phyloP scores from a whole-genome alignment of 2,113 vertebrate genomes.

The Tachysurus vachellii region DNA sequence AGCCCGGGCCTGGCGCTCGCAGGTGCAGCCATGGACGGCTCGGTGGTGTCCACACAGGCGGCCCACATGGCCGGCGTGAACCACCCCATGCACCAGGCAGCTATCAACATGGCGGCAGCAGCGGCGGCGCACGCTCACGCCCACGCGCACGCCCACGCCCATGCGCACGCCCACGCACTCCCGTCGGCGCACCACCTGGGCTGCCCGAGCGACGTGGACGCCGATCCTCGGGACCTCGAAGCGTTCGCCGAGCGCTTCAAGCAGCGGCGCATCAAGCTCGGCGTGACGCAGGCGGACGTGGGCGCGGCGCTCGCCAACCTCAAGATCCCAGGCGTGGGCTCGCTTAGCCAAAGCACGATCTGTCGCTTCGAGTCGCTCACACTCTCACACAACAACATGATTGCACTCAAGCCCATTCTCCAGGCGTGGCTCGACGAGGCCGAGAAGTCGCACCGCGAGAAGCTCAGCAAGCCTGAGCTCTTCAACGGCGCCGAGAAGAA shows the following conservation, averaged over 20 bases:
- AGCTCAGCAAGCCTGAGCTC: constrained; percentile 96
- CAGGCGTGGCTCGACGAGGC: constrained; percentile 99
- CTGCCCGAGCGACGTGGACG: constrained; percentile 96
- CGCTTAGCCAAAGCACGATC: constrained; percentile 98
- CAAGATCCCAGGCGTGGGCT: constrained; percentile 98
- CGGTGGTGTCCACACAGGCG: constrained; percentile 93
- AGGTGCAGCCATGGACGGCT: constrained; percentile 91
- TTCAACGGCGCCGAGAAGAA: constrained; percentile 97
- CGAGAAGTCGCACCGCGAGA: constrained; percentile 95
- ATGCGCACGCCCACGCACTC: constrained; percentile 91
- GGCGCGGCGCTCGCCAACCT: constrained; percentile 94
- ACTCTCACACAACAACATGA: constrained; percentile 99
- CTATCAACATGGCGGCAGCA: constrained; percentile 95
- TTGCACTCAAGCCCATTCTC: constrained; percentile 94
- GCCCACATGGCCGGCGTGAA: constrained; percentile 97
- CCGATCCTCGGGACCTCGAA: constrained; percentile 96
- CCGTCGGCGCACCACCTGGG: constrained; percentile 85
- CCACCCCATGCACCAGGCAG: constrained; percentile 94
- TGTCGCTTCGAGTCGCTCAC: constrained; percentile 98
- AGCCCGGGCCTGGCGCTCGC: constrained; percentile 88
- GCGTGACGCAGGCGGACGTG: constrained; percentile 97
- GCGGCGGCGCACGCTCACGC: constrained; percentile 70
- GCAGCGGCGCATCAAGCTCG: constrained; percentile 97
- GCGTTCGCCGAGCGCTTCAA: constrained; percentile 98
- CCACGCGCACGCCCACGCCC: constrained; percentile 81